Evolutionary conservation across 2,888 invertebrate species (phyloP).

Genomic region (Marronus borbonicus): DNA sequence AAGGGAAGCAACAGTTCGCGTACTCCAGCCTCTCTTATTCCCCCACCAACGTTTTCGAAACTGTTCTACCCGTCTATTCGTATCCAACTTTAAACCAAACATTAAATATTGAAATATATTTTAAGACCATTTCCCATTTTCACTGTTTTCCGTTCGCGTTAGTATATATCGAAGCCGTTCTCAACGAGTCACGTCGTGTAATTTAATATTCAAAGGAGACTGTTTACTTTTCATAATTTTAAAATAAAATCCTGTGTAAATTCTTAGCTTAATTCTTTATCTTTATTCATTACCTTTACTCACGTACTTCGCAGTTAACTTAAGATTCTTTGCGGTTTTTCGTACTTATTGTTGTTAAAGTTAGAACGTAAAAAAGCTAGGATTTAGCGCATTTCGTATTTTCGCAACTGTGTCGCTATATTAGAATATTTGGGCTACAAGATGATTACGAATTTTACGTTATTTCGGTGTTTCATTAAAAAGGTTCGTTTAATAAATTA

Average conservation of each 20-base stretch:
- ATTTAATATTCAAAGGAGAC: slow-evolving; percentile 43
- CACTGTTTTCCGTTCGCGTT: slow-evolving; percentile 3
- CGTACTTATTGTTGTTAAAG: neutral
- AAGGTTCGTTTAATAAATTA: slow-evolving; percentile 19
- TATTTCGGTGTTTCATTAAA: neutral
- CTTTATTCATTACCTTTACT: slow-evolving; percentile 44
- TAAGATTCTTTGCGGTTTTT: slow-evolving; percentile 41
- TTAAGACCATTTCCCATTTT: slow-evolving; percentile 24
- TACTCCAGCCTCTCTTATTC: neutral
- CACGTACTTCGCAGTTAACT: slow-evolving; percentile 16
- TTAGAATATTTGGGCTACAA: neutral
- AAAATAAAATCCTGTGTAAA: slow-evolving; percentile 45
- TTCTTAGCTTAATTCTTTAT: slow-evolving; percentile 40
- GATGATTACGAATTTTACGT: neutral
- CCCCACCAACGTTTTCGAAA: neutral
- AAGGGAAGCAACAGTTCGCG: slow-evolving; percentile 49
- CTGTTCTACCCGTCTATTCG: slow-evolving; percentile 22
- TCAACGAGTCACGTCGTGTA: slow-evolving; percentile 37
- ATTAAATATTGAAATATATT: slow-evolving; percentile 47
- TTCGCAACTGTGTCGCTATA: neutral
- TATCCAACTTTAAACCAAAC: slow-evolving; percentile 45
- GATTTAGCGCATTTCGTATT: neutral
- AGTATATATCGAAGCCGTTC: neutral
- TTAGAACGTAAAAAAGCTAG: neutral
- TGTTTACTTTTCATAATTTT: slow-evolving; percentile 42